A percentile compares a stretch with the other conserved stretches of the same genome.
phyloP scores from a whole-genome alignment of 2,888 invertebrate species.

The Parnassius mnemosyne region DNA sequence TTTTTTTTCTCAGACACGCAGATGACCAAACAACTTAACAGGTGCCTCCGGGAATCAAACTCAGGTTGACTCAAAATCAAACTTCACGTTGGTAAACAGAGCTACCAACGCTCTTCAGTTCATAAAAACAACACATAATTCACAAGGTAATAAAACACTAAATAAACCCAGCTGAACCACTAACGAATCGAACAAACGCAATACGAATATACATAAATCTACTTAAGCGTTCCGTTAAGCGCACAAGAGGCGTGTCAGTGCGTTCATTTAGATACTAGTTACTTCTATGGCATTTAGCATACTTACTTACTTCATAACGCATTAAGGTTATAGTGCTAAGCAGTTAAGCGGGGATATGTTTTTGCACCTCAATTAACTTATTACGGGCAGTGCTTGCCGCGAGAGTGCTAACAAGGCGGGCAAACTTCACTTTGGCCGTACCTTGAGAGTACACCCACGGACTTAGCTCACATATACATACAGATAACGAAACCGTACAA shows the following conservation, averaged over 20 bases:
- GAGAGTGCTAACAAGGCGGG: constrained; percentile 47
- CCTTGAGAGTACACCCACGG: constrained; percentile 18
- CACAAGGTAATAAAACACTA: background rate
- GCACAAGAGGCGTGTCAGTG: constrained; percentile 11
- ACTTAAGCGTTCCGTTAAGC: constrained; percentile 20
- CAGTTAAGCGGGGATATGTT: constrained; percentile 49
- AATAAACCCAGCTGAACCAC: background rate
- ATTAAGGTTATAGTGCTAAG: constrained; percentile 57
- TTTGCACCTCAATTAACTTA: constrained; percentile 78
- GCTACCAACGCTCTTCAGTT: too few relatives aligned
- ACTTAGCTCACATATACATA: background rate
- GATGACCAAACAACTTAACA: too few relatives aligned
- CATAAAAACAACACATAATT: too few relatives aligned
- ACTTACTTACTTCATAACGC: constrained; percentile 42
- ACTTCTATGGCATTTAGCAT: constrained; percentile 45
- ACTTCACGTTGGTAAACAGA: too few relatives aligned
- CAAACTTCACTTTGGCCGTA: constrained; percentile 32
- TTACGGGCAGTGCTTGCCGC: constrained; percentile 56
- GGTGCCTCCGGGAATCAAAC: too few relatives aligned
- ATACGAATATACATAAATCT: constrained; percentile 20
- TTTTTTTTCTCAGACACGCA: too few relatives aligned
- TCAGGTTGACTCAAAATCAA: too few relatives aligned
- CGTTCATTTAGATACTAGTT: constrained; percentile 33
- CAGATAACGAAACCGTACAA: background rate
- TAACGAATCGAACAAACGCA: constrained; percentile 19